A percentile compares a stretch with the other conserved stretches of the same genome.
phyloP scores from a whole-genome alignment of 30 jellyfish, hydroid and myxozoan species.

The Haliclystus octoradiatus region DNA sequence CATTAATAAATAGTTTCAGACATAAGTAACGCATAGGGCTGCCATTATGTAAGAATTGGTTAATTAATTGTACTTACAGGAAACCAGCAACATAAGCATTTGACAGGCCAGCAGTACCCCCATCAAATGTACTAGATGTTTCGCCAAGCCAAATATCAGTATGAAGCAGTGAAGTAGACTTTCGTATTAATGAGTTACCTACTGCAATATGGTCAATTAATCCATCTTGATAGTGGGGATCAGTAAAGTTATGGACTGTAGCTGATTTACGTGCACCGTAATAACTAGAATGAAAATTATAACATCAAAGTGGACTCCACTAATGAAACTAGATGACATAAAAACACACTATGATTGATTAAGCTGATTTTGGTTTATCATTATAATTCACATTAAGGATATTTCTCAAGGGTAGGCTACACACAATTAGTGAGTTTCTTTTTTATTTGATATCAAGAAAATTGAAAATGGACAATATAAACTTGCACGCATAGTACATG shows the following conservation, averaged over 20 bases:
- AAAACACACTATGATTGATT: no score
- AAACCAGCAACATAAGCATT: conserved; percentile 72
- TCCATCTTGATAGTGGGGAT: conserved; percentile 51
- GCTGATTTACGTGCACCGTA: conserved; percentile 60
- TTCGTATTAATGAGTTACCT: conserved; percentile 32
- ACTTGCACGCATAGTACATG: no score
- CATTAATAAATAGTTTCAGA: background rate
- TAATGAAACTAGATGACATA: no score
- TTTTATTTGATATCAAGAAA: no score
- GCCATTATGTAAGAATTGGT: no score
- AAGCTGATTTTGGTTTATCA: no score
- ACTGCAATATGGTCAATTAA: conserved; percentile 15
- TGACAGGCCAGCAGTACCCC: conserved; percentile 47
- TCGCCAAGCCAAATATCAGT: conserved; percentile 85
- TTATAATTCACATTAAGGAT: no score
- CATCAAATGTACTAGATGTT: conserved; percentile 73
- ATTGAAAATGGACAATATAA: no score
- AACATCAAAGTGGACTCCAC: background rate
- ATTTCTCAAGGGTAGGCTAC: no score
- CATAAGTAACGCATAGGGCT: no score
- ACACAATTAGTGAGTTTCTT: no score
- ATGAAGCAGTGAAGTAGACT: conserved; percentile 10
- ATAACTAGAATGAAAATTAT: conserved; percentile 11
- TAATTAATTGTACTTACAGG: conserved; percentile 11
- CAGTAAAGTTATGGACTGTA: conserved; percentile 41